Conservation (phyloP, 2,113 vertebrate species). For the Muscicapa adusta region DNA sequence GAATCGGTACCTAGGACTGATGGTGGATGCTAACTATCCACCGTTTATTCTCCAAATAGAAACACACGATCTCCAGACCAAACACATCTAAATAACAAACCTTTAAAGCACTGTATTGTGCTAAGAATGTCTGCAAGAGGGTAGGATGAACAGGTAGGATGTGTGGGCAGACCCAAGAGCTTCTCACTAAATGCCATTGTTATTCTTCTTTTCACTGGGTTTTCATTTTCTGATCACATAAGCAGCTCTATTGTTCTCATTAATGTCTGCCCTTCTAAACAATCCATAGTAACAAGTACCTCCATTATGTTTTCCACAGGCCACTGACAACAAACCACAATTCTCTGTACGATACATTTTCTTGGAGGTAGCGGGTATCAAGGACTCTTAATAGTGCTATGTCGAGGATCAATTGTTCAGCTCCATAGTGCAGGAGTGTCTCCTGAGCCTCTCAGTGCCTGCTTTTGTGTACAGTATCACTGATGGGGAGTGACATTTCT, state of each 20-base stretch:
- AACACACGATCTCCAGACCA: not conserved
- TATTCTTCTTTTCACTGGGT: not conserved
- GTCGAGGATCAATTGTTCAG: not conserved
- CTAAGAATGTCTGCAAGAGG: not conserved
- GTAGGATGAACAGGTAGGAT: not conserved
- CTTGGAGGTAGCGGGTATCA: not conserved
- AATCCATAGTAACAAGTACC: not conserved
- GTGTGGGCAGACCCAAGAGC: not conserved
- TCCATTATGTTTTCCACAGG: not conserved
- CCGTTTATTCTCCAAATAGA: not conserved
- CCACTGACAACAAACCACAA: constrained; percentile 28
- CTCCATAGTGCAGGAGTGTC: constrained; percentile 6
- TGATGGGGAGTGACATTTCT: constrained; percentile 8
- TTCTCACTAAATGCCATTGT: not conserved
- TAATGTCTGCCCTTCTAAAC: constrained; percentile 21
- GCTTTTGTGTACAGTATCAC: constrained; percentile 9
- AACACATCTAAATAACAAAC: not conserved
- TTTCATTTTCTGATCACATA: not conserved
- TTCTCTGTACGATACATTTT: constrained; percentile 7
- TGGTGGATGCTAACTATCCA: not conserved
- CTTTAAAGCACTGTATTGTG: not conserved
- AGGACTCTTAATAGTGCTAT: constrained; percentile 10
- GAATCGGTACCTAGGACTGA: not conserved
- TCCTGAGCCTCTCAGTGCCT: not conserved
- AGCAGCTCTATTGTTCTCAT: not conserved